Base-by-base conservation (phyloP, 1,140 invertebrate species). In the Drosophila parvula region DNA sequence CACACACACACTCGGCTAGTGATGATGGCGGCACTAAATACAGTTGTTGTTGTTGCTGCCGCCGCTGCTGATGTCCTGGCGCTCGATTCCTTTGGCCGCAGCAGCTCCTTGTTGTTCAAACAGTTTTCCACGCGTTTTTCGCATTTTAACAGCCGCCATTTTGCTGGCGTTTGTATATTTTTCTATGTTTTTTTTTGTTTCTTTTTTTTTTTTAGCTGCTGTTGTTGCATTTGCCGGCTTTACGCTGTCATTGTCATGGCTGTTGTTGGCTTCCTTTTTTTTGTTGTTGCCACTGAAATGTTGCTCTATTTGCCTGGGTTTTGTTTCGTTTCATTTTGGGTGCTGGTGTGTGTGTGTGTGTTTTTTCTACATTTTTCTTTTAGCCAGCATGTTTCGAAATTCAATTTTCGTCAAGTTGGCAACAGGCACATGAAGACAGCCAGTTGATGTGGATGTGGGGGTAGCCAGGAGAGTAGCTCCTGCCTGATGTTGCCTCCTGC, bases 321-420 rank as follows among this genome's bases (percentile, higher is more conserved):
- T 76, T 76, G 61, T 76, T 45, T 76, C 62, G 53, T 76, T 59
- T 69, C 41, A 58, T 70, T 70, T 70, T 67, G 41, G 18, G 28
- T n/a, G 27, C 34, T 22, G 44, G 44, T 55, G 47, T 59, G 34
- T 40, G 18, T 59, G 36, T 28, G 45, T 47, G 28, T 16, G 40
- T 57, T 45, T 43, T 56, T 60, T 53, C 16, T 73, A 73, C 67
- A 50, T 69, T 69, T 69, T 76, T 67, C 53, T 50, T 79, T 79
- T 78, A 61, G 45, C 71, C 73, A 76, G 76, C 75, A 71, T 79
- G 78, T 80, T 79, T 63, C 55, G 61, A 75, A 80, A 80, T 80
- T 80, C 58, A 79, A 80, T 80, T 80, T 80, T 80, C 70, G 77
- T 80, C 78, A 80, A 80, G 67, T 79, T 79, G 76, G 77, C 77